phyloP scores from a whole-genome alignment of 1,140 invertebrate genomes.

The Uloborus diversus region DNA sequence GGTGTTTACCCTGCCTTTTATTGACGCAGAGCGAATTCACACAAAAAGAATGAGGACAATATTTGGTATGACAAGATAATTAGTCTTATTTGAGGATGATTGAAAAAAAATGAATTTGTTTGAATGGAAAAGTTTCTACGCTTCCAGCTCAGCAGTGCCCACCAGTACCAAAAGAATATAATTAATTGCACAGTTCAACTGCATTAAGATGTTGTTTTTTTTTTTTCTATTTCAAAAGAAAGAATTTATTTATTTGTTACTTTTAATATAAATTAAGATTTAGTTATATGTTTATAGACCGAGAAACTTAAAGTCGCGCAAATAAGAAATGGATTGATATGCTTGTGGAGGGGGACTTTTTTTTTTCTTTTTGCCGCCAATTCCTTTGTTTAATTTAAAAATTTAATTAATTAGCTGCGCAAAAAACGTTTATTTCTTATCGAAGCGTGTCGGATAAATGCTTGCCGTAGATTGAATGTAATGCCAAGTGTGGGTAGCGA shows the following conservation, averaged over 20 bases:
- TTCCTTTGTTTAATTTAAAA: constrained; percentile 48
- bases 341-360: constrained; percentile 10
- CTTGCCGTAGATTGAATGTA: constrained; percentile 20
- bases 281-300: constrained; percentile 54
- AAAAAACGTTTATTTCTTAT: constrained; percentile 53
- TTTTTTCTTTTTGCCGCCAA: constrained; percentile 13
- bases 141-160: constrained; percentile 38
- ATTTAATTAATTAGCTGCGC: constrained; percentile 51
- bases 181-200: constrained; percentile 56
- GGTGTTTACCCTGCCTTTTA: constrained; percentile 55
- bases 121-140: constrained; percentile 51
- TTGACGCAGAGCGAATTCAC: constrained; percentile 50
- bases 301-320: constrained; percentile 42
- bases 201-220: constrained; percentile 47
- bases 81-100: constrained; percentile 56
- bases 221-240: constrained; percentile 8
- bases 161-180: constrained; percentile 50
- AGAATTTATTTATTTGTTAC: constrained; percentile 51
- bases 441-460: constrained; percentile 50
- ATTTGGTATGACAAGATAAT: constrained; percentile 56
- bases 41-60: constrained; percentile 55
- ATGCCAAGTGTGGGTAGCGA: background rate
- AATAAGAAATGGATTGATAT: constrained; percentile 54
- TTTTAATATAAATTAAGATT: constrained; percentile 57
- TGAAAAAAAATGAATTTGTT: constrained; percentile 54